Conservation (phyloP, 2,113 vertebrate genomes). For the Callithrix jacchus region DNA sequence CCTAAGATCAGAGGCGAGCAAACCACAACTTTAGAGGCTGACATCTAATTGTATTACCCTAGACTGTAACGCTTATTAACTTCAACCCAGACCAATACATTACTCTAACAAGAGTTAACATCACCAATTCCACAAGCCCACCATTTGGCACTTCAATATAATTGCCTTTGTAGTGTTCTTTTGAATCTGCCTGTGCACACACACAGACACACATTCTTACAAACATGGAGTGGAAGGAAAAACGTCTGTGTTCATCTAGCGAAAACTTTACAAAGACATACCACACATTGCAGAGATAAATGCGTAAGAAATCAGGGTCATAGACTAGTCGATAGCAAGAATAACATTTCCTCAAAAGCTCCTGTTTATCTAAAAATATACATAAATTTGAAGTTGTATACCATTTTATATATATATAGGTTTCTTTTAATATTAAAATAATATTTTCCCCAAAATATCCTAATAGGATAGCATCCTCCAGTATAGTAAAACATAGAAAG, state of each 20-base stretch:
- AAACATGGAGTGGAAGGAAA: not conserved
- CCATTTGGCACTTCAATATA: not conserved
- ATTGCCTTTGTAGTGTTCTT: not conserved
- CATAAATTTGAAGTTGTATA: not conserved
- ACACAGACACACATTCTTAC: not conserved
- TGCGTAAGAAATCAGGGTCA: not conserved
- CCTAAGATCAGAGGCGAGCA: not conserved
- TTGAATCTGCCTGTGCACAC: not conserved
- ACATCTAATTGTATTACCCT: not conserved
- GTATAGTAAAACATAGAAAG: not conserved
- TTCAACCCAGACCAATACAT: not conserved
- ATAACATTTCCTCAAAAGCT: not conserved
- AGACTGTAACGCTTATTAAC: not conserved
- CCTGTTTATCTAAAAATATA: not conserved
- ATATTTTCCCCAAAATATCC: not conserved
- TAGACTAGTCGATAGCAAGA: not conserved
- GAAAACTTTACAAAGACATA: not conserved
- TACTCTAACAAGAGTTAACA: not conserved
- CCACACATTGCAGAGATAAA: not conserved
- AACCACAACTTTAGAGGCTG: not conserved
- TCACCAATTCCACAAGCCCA: not conserved
- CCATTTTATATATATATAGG: not conserved
- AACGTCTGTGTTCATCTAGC: not conserved
- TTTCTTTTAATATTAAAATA: slow-evolving; percentile 8
- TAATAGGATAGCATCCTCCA: not conserved